These are phyloP conservation scores for Anabas testudineus DNA, from an alignment of 2,797 vertebrate genomes.

Conservation along the genomic window DNA sequence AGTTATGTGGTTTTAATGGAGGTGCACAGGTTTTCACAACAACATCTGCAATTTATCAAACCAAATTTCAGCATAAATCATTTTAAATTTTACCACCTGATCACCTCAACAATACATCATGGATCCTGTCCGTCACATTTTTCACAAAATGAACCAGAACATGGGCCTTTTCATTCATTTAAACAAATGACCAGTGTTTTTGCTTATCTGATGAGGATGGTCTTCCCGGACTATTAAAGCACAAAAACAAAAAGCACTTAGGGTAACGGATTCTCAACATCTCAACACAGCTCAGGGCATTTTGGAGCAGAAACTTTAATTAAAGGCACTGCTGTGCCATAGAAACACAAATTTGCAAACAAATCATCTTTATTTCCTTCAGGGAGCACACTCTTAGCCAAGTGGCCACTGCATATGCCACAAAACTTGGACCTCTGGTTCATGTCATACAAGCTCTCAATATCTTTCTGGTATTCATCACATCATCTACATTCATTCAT, in stretches of 20 bases:
- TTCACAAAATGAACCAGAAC: neutral
- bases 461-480: neutral
- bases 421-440: too few relatives aligned
- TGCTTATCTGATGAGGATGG: neutral
- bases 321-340: neutral
- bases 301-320: neutral
- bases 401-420: too few relatives aligned
- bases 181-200: constrained; percentile 1
- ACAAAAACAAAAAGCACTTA: too few relatives aligned
- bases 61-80: constrained; percentile 39
- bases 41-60: constrained; percentile 40
- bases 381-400: too few relatives aligned
- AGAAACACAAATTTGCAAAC: neutral
- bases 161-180: neutral
- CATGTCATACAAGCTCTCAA: neutral
- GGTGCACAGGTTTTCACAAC: neutral
- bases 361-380: neutral
- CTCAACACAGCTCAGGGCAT: neutral
- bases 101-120: neutral
- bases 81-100: constrained; percentile 9
- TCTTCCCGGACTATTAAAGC: neutral
- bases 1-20: constrained; percentile 24
- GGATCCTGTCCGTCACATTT: neutral
- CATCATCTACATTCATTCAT: too few relatives aligned
- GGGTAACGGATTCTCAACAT: neutral